phyloP scores from a whole-genome alignment of 2,113 vertebrate species.

The Sceloporus tristichus region DNA sequence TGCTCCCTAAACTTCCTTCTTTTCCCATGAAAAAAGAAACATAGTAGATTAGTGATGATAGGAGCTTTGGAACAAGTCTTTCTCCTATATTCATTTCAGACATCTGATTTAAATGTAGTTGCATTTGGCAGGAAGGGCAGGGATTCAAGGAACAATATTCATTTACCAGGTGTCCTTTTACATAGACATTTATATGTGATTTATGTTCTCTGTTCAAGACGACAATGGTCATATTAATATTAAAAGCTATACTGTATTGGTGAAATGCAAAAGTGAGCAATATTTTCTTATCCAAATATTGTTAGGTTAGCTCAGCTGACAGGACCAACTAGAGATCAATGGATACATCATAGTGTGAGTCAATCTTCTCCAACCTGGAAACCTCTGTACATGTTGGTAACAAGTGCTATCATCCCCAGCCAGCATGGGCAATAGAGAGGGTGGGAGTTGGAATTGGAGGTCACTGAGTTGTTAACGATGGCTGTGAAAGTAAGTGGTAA shows the following conservation, averaged over 20 bases:
- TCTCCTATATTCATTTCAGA: not conserved
- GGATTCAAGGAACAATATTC: not conserved
- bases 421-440: not conserved
- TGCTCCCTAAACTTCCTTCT: too few relatives aligned
- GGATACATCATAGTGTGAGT: not conserved
- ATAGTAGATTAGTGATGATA: too few relatives aligned
- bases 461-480: not conserved
- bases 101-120: not conserved
- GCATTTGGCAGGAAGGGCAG: not conserved
- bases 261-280: too few relatives aligned
- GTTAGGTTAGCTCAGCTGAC: too few relatives aligned
- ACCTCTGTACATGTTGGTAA: not conserved
- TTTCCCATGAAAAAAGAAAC: too few relatives aligned
- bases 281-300: too few relatives aligned
- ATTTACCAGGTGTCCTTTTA: not conserved
- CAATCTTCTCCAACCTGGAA: not conserved
- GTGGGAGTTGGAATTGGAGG: not conserved
- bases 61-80: not conserved
- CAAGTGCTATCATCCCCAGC: not conserved
- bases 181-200: not conserved
- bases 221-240: too few relatives aligned
- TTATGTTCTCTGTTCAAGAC: too few relatives aligned
- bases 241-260: too few relatives aligned
- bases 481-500: not conserved
- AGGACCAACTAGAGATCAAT: too few relatives aligned